These are phyloP conservation scores for chimpanzee (Pan troglodytes) DNA, from an alignment of 2,113 vertebrate species.

Conservation along the genomic window DNA sequence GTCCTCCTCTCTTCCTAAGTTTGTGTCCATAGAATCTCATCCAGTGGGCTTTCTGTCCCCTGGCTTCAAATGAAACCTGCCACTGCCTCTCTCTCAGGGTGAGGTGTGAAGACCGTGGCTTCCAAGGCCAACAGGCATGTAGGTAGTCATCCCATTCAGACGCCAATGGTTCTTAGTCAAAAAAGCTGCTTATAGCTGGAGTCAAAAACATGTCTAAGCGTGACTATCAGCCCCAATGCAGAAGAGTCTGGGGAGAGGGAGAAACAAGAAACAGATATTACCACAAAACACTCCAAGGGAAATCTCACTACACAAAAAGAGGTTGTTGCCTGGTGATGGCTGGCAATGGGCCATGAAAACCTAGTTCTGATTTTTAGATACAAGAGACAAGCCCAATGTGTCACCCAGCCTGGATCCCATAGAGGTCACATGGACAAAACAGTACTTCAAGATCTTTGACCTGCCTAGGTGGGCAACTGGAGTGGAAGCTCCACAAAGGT, in stretches of 20 bases:
- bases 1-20: not conserved
- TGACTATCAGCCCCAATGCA: not conserved
- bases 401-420: not conserved
- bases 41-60: not conserved
- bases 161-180: not conserved
- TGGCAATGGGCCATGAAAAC: not conserved
- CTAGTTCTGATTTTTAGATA: constrained; percentile 20
- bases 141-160: not conserved
- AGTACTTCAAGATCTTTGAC: not conserved
- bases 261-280: not conserved
- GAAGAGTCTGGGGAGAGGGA: not conserved
- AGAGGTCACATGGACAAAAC: not conserved
- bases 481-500: not conserved
- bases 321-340: not conserved
- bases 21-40: not conserved
- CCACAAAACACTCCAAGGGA: not conserved
- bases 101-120: not conserved
- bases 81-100: not conserved
- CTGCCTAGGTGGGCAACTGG: not conserved
- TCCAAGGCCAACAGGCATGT: not conserved
- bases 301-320: not conserved
- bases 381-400: not conserved
- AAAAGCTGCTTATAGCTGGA: not conserved
- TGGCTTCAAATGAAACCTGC: not conserved
- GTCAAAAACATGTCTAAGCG: not conserved